Conservation (phyloP, 1,140 invertebrate genomes). For the Phthorimaea operculella region DNA sequence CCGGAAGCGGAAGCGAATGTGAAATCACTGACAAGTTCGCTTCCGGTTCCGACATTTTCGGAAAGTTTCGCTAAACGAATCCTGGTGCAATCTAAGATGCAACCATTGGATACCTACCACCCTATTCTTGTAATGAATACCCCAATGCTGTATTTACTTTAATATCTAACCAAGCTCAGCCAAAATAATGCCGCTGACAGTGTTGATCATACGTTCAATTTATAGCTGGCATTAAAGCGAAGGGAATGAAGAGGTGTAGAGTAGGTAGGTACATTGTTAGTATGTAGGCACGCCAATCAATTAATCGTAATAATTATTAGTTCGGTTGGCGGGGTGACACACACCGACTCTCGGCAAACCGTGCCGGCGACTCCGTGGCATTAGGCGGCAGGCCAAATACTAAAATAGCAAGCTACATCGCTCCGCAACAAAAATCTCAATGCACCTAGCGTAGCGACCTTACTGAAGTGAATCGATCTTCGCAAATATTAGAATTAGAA, state of each 20-base stretch:
- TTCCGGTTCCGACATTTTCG: too few species aligned
- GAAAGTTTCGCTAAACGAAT: too few species aligned
- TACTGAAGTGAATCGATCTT: constrained; percentile 31
- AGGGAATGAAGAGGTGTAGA: not conserved
- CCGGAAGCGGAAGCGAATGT: too few species aligned
- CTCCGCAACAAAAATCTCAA: constrained; percentile 53
- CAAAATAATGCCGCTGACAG: not conserved
- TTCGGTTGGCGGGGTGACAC: not conserved
- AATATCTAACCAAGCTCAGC: too few species aligned
- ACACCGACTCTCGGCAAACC: constrained; percentile 25
- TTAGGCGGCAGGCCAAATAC: constrained; percentile 70
- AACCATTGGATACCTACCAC: too few species aligned
- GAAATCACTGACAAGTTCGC: too few species aligned
- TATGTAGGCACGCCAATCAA: constrained; percentile 2
- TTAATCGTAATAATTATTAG: constrained; percentile 1
- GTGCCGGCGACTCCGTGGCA: constrained; percentile 35
- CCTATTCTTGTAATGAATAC: too few species aligned
- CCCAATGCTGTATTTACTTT: too few species aligned
- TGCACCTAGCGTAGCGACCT: constrained; percentile 51
- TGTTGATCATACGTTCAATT: not conserved
- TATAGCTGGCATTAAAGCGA: not conserved
- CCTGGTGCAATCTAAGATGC: too few species aligned
- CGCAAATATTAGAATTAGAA: constrained; percentile 21
- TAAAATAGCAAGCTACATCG: constrained; percentile 62
- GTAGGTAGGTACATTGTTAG: not conserved